A percentile compares a stretch with the other conserved stretches of the same genome.
These are phyloP conservation scores for Alouatta palliata DNA, from an alignment of 2,113 vertebrate genomes.

Conservation along the genomic window DNA sequence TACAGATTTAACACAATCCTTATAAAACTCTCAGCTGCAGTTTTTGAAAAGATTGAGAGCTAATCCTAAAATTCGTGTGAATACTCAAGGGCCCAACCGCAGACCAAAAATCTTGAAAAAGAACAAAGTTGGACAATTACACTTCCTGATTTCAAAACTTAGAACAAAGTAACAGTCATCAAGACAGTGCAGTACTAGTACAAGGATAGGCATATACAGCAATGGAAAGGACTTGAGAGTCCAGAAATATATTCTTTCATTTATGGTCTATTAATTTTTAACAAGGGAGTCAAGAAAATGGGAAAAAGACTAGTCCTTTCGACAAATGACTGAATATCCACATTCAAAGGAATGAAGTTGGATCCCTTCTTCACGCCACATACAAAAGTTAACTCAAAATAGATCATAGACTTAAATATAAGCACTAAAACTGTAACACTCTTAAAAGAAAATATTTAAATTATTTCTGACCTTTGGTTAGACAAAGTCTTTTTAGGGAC, in stretches of 20 bases:
- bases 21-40: background rate
- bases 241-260: background rate
- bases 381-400: background rate
- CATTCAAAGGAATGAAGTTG: background rate
- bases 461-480: background rate
- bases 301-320: constrained; percentile 2
- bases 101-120: background rate
- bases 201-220: background rate
- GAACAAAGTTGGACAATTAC: background rate
- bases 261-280: background rate
- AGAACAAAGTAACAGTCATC: background rate
- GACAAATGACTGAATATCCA: background rate
- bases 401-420: background rate
- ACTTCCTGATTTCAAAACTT: constrained; percentile 4
- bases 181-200: background rate
- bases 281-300: constrained; percentile 18
- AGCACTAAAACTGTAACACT: background rate
- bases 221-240: background rate
- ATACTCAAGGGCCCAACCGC: background rate
- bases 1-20: background rate
- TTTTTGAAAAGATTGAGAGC: background rate
- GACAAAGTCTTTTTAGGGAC: background rate
- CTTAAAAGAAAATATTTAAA: background rate
- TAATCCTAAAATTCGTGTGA: background rate
- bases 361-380: background rate